Base-by-base conservation (phyloP, 2,797 vertebrate genomes). In the Mycteria americana region DNA sequence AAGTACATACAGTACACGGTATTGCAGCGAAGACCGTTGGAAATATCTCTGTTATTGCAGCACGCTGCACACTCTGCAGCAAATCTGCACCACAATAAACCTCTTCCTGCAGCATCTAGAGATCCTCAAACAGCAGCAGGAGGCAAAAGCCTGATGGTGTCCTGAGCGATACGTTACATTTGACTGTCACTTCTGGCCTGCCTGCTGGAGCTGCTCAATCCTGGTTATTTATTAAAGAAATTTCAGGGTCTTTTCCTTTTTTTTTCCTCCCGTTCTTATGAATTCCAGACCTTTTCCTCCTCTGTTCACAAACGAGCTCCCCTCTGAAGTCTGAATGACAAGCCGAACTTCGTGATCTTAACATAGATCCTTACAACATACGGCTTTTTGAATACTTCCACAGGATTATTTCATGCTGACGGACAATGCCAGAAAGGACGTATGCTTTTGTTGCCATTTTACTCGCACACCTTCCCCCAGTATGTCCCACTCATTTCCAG, bases 1-100 rank as follows among this genome's bases (percentile, higher is more conserved):
- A 95, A 94, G 85, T 80, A 67, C 94, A 60, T 91, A 91, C 70
- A 92, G 96, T 95, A 95, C 92, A 91, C 56, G 73, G 86, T 79
- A 94, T 96, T 92, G 91, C 92, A 96, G 92, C 2, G 7, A 76
- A 94, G 95, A 57, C 87, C 41, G 11, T 57, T 53, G 87, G 93
- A 97, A 96, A 90, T 78, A 89, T 73, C 81, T 74, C 91, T 91
- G 78, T 69, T 92, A 88, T 92, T 96, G 93, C 92, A 97, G 92
- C 88, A 85, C n/a, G 37, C 91, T 96, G 76, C 92, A 94, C 78
- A 62, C 96, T 93, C 87, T 88, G 90, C 96, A 96, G 95, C 90
- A 96, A 93, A 93, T 94, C 86, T 92, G 96, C 78, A 81, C 95
- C 77, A 93, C 85, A 92, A 96, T 95, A 94, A 93, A 93, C 80